These are phyloP conservation scores for Hetaerina titia DNA, from an alignment of 2,888 invertebrate genomes.

Conservation along the genomic window DNA sequence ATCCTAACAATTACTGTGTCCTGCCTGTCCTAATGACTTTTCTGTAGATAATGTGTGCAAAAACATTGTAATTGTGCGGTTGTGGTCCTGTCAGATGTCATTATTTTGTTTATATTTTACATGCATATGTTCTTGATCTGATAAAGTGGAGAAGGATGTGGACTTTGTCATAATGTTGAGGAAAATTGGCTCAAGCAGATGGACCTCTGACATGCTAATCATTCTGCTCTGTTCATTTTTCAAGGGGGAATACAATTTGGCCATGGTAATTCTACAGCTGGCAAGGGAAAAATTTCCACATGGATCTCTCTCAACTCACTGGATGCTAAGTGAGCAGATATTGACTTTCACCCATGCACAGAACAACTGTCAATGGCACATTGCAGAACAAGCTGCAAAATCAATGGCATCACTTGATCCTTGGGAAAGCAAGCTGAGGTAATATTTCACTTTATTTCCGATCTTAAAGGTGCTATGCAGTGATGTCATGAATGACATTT, in stretches of 20 bases:
- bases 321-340: constrained; percentile 84
- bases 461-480: too few species aligned
- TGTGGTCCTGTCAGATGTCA: background rate
- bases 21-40: constrained; percentile 30
- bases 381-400: constrained; percentile 84
- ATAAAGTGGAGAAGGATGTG: too few species aligned
- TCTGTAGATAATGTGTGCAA: constrained; percentile 60
- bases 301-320: constrained; percentile 81
- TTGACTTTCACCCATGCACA: constrained; percentile 78
- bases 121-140: background rate
- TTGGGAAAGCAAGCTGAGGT: constrained; percentile 83
- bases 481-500: too few species aligned
- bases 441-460: background rate
- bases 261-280: constrained; percentile 81
- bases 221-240: constrained; percentile 64
- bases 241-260: constrained; percentile 80
- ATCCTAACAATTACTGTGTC: background rate
- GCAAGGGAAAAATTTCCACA: constrained; percentile 84
- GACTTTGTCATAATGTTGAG: too few species aligned
- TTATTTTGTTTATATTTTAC: constrained; percentile 2
- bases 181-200: too few species aligned
- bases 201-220: background rate
- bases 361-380: constrained; percentile 82
- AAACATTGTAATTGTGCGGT: constrained; percentile 42
- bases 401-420: constrained; percentile 84